phyloP scores from a whole-genome alignment of 37 sponge, comb jelly and placozoan genomes.

The Sycon ciliatum region DNA sequence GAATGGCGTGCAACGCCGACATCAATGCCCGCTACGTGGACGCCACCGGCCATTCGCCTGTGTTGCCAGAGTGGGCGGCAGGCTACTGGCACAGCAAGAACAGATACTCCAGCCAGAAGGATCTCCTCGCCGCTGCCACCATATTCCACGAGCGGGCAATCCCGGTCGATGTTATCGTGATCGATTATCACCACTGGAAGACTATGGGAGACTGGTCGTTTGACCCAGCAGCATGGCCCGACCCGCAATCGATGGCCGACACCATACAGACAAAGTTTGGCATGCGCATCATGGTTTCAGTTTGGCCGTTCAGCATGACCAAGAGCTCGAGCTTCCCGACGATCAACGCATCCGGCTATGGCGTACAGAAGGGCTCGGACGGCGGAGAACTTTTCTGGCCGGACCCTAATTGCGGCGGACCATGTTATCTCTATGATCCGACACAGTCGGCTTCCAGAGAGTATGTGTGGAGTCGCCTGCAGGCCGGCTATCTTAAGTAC shows the following conservation, averaged over 20 bases:
- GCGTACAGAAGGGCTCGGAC: background rate
- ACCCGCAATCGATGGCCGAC: background rate
- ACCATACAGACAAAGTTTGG: background rate
- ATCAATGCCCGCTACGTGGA: background rate
- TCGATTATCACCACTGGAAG: background rate
- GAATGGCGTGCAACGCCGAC: background rate
- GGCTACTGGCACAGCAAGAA: conserved; percentile 1
- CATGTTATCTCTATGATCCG: background rate
- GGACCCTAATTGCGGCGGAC: background rate
- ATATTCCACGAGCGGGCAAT: background rate
- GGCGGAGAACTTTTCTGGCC: background rate
- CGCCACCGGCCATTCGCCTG: background rate
- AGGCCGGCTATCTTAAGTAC: background rate
- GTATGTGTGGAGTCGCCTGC: background rate
- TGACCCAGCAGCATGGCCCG: background rate
- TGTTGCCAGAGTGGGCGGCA: background rate
- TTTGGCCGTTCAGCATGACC: background rate
- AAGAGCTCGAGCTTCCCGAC: background rate
- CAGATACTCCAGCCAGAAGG: background rate
- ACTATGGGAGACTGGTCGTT: background rate
- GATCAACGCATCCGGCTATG: background rate
- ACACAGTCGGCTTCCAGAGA: background rate
- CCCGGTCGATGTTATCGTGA: background rate
- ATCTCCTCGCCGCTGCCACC: background rate
- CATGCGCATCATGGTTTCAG: background rate